phyloP scores from a whole-genome alignment of 53 echinoderm and acorn worm genomes.

The Zoroaster sp. region DNA sequence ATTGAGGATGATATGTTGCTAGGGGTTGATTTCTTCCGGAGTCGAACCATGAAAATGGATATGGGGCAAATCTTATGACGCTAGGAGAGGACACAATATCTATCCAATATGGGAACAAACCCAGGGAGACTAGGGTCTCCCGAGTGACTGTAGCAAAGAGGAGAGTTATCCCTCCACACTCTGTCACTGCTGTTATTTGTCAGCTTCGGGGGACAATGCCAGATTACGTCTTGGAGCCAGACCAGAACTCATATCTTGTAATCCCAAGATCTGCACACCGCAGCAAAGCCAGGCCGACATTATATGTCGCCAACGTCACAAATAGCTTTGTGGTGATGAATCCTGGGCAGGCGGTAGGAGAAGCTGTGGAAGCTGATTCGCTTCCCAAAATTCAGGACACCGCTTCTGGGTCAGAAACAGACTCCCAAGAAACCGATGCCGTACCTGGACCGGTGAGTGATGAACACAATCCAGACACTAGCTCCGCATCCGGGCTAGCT shows the following conservation, averaged over 20 bases:
- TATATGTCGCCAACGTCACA: constrained; percentile 16
- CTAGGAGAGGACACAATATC: constrained; percentile 17
- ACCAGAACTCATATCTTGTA: background rate
- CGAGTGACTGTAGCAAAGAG: constrained; percentile 8
- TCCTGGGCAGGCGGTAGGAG: constrained; percentile 10
- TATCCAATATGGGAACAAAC: background rate
- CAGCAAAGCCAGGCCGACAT: background rate
- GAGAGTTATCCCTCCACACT: constrained; percentile 17
- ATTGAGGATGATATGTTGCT: too few relatives aligned
- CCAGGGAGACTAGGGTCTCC: background rate
- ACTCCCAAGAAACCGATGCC: background rate
- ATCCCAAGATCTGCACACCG: constrained; percentile 12
- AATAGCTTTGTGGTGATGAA: constrained; percentile 13
- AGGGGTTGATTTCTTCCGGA: too few relatives aligned
- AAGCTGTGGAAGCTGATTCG: background rate
- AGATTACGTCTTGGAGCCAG: too few relatives aligned
- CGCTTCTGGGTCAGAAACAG: constrained; percentile 6
- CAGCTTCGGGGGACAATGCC: too few relatives aligned
- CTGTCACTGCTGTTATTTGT: background rate
- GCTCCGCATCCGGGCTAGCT: too few relatives aligned
- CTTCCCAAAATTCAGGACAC: background rate
- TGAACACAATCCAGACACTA: background rate
- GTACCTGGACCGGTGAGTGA: background rate
- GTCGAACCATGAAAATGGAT: background rate
- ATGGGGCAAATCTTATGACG: constrained; percentile 6